Percentiles rank a stretch among this genome's conserved stretches.
Evolutionary conservation across 1,140 invertebrate genomes (phyloP).

Genomic region (Trichomalopsis sarcophagae): DNA sequence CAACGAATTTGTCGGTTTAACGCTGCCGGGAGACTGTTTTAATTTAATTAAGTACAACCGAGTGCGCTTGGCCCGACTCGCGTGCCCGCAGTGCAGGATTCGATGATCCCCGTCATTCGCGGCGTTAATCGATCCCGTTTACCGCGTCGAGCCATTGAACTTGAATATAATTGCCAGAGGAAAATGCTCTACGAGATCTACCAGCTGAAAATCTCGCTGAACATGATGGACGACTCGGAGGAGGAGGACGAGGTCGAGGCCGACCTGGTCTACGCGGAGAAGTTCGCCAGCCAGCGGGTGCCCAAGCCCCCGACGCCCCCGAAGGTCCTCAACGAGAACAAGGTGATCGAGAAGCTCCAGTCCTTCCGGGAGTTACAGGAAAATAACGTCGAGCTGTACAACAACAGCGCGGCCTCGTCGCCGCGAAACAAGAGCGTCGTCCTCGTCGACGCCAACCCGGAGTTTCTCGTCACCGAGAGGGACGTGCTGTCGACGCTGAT

Average conservation of each 20-base stretch:
- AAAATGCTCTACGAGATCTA: constrained; percentile 73
- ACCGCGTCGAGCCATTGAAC: too few species aligned
- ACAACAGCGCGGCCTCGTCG: constrained; percentile 40
- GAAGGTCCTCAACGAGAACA: constrained; percentile 66
- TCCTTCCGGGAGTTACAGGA: constrained; percentile 53
- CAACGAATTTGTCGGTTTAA: background rate
- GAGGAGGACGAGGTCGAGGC: constrained; percentile 44
- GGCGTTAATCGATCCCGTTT: too few species aligned
- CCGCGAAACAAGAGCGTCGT: constrained; percentile 57
- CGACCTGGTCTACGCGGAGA: constrained; percentile 57
- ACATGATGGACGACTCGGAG: constrained; percentile 66
- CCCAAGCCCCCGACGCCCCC: constrained; percentile 66
- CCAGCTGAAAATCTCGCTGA: constrained; percentile 70
- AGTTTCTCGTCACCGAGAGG: constrained; percentile 64
- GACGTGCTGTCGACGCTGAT: constrained; percentile 66
- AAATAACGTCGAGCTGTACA: constrained; percentile 36
- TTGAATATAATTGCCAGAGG: constrained; percentile 58
- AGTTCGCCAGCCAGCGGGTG: constrained; percentile 50
- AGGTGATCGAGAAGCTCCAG: constrained; percentile 61
- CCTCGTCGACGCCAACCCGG: constrained; percentile 66
- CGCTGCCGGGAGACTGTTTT: background rate
- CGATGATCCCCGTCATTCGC: too few species aligned
- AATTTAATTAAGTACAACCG: too few species aligned
- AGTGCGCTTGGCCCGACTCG: too few species aligned
- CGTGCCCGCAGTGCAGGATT: too few species aligned